Evolutionary conservation across 2,797 vertebrate species (phyloP).

Genomic region (Phoebastria nigripes): DNA sequence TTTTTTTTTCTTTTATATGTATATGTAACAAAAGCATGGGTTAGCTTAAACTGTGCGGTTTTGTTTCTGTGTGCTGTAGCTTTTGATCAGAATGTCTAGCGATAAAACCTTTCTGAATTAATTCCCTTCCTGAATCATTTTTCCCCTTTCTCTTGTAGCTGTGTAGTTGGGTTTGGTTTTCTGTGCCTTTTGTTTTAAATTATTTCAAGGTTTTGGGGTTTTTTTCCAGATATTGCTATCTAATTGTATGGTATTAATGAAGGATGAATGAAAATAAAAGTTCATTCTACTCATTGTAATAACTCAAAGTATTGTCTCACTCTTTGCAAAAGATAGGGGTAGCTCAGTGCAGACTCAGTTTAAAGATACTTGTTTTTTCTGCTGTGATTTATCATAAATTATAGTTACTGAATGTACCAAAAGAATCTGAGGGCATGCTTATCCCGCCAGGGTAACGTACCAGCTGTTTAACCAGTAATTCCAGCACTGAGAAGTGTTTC

Average conservation of each 20-base stretch:
- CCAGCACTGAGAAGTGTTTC: background rate
- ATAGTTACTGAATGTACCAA: background rate
- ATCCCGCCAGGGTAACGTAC: background rate
- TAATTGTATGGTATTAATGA: conserved; percentile 63
- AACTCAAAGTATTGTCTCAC: background rate
- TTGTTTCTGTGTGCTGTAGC: conserved; percentile 32
- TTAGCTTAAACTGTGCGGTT: conserved; percentile 38
- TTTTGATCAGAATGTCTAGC: conserved; percentile 43
- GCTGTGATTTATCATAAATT: background rate
- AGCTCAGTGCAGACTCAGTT: background rate
- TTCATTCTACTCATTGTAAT: conserved; percentile 45
- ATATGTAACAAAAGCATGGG: conserved; percentile 33
- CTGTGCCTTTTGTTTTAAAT: conserved; percentile 76
- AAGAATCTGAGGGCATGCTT: background rate
- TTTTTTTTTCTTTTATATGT: conserved; percentile 21
- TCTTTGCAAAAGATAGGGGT: background rate
- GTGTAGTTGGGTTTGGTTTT: conserved; percentile 66
- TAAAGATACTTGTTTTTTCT: background rate
- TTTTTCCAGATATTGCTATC: conserved; percentile 29
- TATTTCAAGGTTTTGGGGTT: conserved; percentile 59
- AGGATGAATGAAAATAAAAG: conserved; percentile 73
- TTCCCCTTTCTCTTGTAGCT: conserved; percentile 35
- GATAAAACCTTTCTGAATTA: conserved; percentile 32
- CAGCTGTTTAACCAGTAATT: background rate
- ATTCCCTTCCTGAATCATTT: conserved; percentile 4